Conservation (phyloP, 2,888 invertebrate genomes). For the Kuschelorhynchus macadamiae region DNA sequence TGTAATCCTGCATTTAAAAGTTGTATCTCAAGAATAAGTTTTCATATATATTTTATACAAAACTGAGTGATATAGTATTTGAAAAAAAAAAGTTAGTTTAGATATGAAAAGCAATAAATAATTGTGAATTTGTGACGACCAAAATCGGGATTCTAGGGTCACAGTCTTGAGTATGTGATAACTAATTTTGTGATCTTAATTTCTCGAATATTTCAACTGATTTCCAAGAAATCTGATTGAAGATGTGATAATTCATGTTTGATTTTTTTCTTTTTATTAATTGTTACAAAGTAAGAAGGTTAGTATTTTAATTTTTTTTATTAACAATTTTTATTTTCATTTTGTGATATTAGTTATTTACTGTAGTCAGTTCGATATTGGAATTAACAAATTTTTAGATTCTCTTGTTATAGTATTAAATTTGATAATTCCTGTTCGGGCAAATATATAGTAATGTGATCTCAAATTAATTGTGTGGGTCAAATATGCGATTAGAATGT, state of each 20-base stretch:
- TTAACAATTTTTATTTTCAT: constrained; percentile 36
- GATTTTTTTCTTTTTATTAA: constrained; percentile 44
- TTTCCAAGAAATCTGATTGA: constrained; percentile 47
- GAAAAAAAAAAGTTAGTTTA: constrained; percentile 6
- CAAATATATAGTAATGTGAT: constrained; percentile 39
- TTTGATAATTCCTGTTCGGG: constrained; percentile 38
- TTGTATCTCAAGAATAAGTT: constrained; percentile 23
- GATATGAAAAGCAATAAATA: constrained; percentile 39
- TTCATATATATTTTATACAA: constrained; percentile 51
- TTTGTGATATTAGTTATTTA: constrained; percentile 59
- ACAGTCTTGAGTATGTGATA: constrained; percentile 37
- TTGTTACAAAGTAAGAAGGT: constrained; percentile 38
- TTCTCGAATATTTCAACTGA: constrained; percentile 47
- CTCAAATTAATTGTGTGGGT: constrained; percentile 43
- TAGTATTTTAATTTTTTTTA: constrained; percentile 45
- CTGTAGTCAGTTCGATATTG: constrained; percentile 39
- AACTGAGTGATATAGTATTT: constrained; percentile 49
- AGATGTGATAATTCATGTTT: constrained; percentile 53
- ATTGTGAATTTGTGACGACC: constrained; percentile 52
- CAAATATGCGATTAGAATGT: constrained; percentile 36
- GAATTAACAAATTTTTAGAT: constrained; percentile 36
- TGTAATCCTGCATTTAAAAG: constrained; percentile 36
- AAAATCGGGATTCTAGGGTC: constrained; percentile 43
- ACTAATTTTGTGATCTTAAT: constrained; percentile 41
- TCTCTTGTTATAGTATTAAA: constrained; percentile 38